Percentiles rank a stretch among this genome's conserved stretches.
phyloP scores from a whole-genome alignment of 2,888 invertebrate genomes.

The Plebejus melissa region DNA sequence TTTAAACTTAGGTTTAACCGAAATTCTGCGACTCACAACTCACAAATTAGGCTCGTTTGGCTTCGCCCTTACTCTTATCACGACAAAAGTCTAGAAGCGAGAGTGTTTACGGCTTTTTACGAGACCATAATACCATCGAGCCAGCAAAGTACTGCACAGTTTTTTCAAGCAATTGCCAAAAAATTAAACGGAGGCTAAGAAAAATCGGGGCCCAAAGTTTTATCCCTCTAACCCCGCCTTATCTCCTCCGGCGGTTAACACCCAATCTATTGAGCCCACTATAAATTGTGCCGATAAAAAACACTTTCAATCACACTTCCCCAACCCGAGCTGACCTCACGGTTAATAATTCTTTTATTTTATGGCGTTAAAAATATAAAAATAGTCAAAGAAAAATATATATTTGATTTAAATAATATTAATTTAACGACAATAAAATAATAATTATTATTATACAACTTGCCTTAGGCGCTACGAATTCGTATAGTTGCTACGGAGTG shows the following conservation, averaged over 20 bases:
- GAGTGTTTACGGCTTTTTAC: too few relatives aligned
- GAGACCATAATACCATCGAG: too few relatives aligned
- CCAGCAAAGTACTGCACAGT: not conserved
- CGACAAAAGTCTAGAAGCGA: too few relatives aligned
- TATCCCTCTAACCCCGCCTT: constrained; percentile 36
- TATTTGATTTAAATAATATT: too few relatives aligned
- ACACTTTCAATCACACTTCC: constrained; percentile 38
- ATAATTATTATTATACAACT: too few relatives aligned
- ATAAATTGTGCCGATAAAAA: constrained; percentile 40
- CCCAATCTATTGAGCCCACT: constrained; percentile 41
- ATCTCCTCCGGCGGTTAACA: constrained; percentile 40
- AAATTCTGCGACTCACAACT: too few relatives aligned
- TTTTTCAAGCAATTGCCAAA: not conserved
- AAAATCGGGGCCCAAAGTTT: constrained; percentile 29
- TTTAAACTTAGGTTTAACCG: too few relatives aligned
- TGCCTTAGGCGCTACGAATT: too few relatives aligned
- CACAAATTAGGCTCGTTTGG: too few relatives aligned
- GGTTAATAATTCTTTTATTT: constrained; percentile 20
- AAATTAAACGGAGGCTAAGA: not conserved
- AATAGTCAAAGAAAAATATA: too few relatives aligned
- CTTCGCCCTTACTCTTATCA: too few relatives aligned
- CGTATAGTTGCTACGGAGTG: not conserved
- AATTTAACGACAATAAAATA: too few relatives aligned
- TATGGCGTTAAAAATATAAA: constrained; percentile 14
- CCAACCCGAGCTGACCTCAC: constrained; percentile 9